Percentiles rank a stretch among this genome's conserved stretches.
Conservation (phyloP, 1,140 invertebrate genomes). For the Tachypleus tridentatus region DNA sequence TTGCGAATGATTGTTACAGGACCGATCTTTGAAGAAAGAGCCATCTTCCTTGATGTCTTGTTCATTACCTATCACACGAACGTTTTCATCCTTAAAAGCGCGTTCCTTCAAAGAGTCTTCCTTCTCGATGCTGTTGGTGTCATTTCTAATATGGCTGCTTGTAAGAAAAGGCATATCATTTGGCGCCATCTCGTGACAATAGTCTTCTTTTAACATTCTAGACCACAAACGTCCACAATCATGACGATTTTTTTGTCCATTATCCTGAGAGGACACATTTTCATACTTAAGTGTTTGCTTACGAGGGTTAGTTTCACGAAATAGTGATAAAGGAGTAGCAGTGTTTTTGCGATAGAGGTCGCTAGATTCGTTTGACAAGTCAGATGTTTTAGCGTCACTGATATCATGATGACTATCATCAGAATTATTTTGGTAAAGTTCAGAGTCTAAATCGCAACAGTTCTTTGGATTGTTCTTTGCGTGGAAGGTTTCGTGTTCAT, state of each 20-base stretch:
- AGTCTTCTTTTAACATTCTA: conserved; percentile 15
- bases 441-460: neutral
- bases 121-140: conserved; percentile 3
- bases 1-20: conserved; percentile 1
- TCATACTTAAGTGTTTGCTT: conserved; percentile 19
- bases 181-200: conserved; percentile 16
- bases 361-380: neutral
- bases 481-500: conserved; percentile 15
- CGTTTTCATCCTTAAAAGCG: conserved; percentile 15
- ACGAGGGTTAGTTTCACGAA: conserved; percentile 15
- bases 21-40: neutral
- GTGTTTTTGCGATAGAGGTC: neutral
- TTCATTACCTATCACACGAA: conserved; percentile 17
- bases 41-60: conserved; percentile 16
- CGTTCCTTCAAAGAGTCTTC: conserved; percentile 9
- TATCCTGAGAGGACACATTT: conserved; percentile 14
- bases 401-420: neutral
- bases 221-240: conserved; percentile 12
- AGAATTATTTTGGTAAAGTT: conserved; percentile 4
- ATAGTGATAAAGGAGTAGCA: conserved; percentile 11
- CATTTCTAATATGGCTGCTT: conserved; percentile 11
- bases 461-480: conserved; percentile 13
- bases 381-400: neutral
- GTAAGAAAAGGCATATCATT: conserved; percentile 15
- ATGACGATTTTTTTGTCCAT: neutral